Conservation (phyloP, 2,888 invertebrate genomes). For the Troilus luridus region DNA sequence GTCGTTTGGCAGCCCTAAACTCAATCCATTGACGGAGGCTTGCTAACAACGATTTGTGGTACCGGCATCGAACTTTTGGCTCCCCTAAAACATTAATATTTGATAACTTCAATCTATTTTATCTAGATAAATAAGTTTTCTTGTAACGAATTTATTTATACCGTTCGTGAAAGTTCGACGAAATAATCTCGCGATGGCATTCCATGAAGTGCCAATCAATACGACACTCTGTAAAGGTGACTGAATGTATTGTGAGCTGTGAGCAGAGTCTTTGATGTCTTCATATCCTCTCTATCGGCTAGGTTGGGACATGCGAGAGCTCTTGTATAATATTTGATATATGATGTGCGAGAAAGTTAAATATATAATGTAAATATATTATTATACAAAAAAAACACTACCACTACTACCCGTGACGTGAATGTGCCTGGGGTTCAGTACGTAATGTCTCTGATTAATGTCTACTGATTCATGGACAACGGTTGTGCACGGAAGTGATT, state of each 20-base stretch:
- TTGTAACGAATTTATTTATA: background rate
- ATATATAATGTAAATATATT: background rate
- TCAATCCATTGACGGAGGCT: too few species aligned
- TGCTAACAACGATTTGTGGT: too few species aligned
- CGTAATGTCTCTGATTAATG: too few species aligned
- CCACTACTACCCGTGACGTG: too few species aligned
- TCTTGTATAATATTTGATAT: conserved; percentile 22
- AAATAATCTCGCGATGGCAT: background rate
- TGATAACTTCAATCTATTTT: too few species aligned
- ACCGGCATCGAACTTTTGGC: too few species aligned
- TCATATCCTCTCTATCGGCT: background rate
- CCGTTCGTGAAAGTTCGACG: background rate
- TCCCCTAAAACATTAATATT: too few species aligned
- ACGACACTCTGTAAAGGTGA: background rate
- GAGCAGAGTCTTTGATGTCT: background rate
- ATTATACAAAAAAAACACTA: too few species aligned
- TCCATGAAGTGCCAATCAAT: conserved; percentile 16
- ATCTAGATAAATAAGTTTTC: background rate
- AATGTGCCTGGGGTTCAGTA: too few species aligned
- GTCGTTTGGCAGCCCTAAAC: too few species aligned
- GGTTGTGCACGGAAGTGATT: too few species aligned
- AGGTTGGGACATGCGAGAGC: background rate
- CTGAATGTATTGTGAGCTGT: background rate
- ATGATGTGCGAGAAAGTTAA: background rate
- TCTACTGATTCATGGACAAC: too few species aligned